Conservation (phyloP, 2,113 vertebrate genomes). For the Nycticryphes semicollaris region DNA sequence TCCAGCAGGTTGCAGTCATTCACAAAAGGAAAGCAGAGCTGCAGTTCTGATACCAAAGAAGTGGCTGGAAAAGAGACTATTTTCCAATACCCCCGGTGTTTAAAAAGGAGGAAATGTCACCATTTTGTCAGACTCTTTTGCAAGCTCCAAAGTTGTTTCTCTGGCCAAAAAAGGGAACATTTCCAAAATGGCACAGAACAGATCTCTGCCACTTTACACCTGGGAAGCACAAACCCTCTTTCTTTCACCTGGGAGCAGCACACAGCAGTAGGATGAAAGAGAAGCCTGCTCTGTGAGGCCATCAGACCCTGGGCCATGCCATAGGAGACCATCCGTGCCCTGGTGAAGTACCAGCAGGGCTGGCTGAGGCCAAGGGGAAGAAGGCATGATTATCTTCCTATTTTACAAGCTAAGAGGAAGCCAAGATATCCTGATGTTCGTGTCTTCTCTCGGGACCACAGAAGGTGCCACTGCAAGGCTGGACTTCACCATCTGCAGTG, state of each 20-base stretch:
- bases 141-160: neutral
- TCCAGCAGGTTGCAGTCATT: neutral
- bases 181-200: neutral
- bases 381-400: neutral
- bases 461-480: neutral
- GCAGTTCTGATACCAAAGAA: neutral
- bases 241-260: neutral
- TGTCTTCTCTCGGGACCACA: neutral
- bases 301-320: neutral
- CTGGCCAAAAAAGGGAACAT: neutral
- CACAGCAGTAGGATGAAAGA: neutral
- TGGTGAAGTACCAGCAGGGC: rapidly evolving
- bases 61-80: neutral
- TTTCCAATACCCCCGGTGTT: neutral
- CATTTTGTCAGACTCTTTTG: neutral
- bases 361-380: neutral
- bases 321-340: neutral
- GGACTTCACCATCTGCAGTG: neutral
- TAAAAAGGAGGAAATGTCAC: neutral
- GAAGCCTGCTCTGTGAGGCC: neutral
- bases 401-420: neutral
- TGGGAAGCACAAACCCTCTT: neutral
- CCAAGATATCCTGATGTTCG: neutral
- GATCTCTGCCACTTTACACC: neutral
- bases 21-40: neutral